Base-by-base conservation (phyloP, 2,113 vertebrate species). In the Cyphomyrus plagiostoma region DNA sequence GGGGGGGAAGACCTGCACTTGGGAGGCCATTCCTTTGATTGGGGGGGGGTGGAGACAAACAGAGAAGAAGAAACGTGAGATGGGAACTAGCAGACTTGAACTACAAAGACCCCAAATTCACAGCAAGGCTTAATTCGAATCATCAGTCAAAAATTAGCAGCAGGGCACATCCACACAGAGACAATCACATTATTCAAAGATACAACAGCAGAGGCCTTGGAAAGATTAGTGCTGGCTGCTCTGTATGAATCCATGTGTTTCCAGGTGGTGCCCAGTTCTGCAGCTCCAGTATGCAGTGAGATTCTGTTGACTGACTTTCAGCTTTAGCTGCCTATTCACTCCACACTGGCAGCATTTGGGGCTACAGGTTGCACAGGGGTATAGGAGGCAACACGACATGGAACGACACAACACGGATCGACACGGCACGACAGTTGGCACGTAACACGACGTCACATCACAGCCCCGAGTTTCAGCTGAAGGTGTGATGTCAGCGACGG, bases 1-100 rank as follows among this genome's bases (percentile, higher is more conserved):
- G 94, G 98, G 97, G 96, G 98, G 98, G 95, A 99, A 98, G 94
- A 97, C 97, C 96, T 98, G 98, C 97, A 99, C 97, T 97, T 98
- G 97, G 95, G 98, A 98, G 98, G 98, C 98, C 98, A 99, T 98
- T 98, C 98, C 98, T 77, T 77, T 77, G 58, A 15, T 99, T 95
- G 85, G 90, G 90, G 50, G 30, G 83, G 88, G 42, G 42, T 1
- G 49, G 91, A 89, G 92, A 87, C 91, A 91, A 88, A 91, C 90
- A 90, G 91, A 86, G 92, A 94, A 94, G 94, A 93, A 94, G 93
- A 92, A 95, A 93, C 94, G 91, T 95, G 93, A 95, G 94, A 94
- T 87, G 84, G 92, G 52, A 93, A 95, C 92, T 86, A 56, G 92
- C 89, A 90, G 92, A 92, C 94, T 94, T 94, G 93, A 93, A 92